Conservation (phyloP, 2,797 vertebrate genomes). For the Epinephelus coioides region DNA sequence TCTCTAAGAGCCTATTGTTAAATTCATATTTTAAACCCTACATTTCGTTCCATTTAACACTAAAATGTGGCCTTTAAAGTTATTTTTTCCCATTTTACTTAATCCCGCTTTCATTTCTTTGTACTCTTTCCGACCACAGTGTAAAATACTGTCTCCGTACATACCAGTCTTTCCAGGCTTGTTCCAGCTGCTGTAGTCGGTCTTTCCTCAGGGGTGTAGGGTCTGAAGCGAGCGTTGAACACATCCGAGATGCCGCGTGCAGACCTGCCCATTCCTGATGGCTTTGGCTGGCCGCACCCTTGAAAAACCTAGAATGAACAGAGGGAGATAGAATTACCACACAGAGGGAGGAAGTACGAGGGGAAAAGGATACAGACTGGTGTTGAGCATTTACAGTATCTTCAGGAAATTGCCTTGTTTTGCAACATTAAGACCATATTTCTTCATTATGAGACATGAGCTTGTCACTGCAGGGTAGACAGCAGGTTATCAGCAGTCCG, state of each 20-base stretch:
- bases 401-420: conserved; percentile 15
- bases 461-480: background rate
- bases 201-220: conserved; percentile 91
- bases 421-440: conserved; percentile 23
- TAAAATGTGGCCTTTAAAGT: background rate
- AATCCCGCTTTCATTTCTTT: background rate
- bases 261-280: conserved; percentile 88
- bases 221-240: conserved; percentile 90
- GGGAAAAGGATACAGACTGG: conserved; percentile 4
- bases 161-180: conserved; percentile 96
- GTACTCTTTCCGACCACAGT: background rate
- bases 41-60: background rate
- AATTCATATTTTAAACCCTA: background rate
- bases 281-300: conserved; percentile 95
- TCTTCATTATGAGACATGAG: conserved; percentile 21
- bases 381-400: background rate
- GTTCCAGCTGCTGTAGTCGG: conserved; percentile 94
- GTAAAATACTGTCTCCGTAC: conserved; percentile 40
- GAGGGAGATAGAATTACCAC: conserved; percentile 19
- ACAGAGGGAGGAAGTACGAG: background rate
- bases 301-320: conserved; percentile 91
- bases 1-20: background rate
- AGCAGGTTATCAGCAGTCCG: conserved; percentile 17
- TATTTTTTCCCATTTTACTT: background rate
- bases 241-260: conserved; percentile 92